Base-by-base conservation (phyloP, 2,888 invertebrate species). In the Priocnemis perturbator region DNA sequence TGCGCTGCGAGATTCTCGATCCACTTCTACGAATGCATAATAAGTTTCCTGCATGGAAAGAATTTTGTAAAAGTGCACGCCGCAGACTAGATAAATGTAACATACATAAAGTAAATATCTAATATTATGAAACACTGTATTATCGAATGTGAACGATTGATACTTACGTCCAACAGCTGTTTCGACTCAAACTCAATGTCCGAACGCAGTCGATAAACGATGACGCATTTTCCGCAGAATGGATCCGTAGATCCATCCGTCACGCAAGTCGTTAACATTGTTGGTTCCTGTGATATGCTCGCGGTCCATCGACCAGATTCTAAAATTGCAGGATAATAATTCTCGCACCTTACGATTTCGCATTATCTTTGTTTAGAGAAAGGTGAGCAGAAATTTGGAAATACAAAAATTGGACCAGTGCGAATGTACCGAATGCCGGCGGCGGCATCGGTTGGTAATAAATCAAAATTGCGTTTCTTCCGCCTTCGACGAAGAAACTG, bases 381-480 rank as follows among this genome's bases (percentile, higher is more conserved):
- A 5, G 5, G 26, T 3, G 26, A 26, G 5, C 26, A 26, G 5
- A 26, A 26, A 26, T 26, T 26, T n/a, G n/a, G 5, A 37, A 9
- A 9, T 7, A 9, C 14, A 9, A 37, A 11, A 9, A 37, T 5
- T 5, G 1, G 7, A 11, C 7, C 37, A 5, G 11, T 37, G 11
- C 11, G 1, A 11, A 59, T 71, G 84, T 91, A 94, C 94, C 94
- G 86, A 93, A 89, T 74, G 93, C 91, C 61, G 94, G 93, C 0
- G 93, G 92, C 48, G 91, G 91, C 81, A 93, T 91, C 21, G 92
- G 86, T 77, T 94, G 94, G 88, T 93, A 93, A 85, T 92, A 93
- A 69, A 96, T 90, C 65, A 94, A 90, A 59, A 94, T 86, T 57
- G 93, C 92, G 74, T 90, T 90, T 65, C 91, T 90, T 0, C 93